Evolutionary conservation across 53 echinoderm and acorn worm species (phyloP), one percentile per base, ranked within the genome.

Genomic region (Holothuria scabra): DNA sequence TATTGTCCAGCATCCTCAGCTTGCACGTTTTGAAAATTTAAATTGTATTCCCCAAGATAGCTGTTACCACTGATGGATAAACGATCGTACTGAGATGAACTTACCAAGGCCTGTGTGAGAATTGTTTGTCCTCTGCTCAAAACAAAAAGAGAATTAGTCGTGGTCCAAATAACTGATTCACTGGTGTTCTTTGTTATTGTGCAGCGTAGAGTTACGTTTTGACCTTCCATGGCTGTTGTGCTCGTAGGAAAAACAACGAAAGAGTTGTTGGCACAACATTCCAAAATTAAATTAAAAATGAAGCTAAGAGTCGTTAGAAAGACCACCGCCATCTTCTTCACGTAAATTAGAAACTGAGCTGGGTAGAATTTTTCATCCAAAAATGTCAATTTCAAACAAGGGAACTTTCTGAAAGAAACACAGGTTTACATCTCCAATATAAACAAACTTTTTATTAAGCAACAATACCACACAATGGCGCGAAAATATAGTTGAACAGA

Each of bases 1-100:
- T 78, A 78, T 25, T 78, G 49, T 4, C 57, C 78, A 3, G 78
- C 57, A 26, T 78, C 78, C 12, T 78, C 78, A 8, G 78, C 25
- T 21, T 78, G 78, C 6, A 78, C 29, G 58, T 78, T 28, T 3
- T 14, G 12, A 32, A 78, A 31, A 26, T 57, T 46, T 32, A 78
- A 58, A 21, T 58, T 78, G 29, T 56, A 78, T 58, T 78, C 78
- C 48, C 78, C 78, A 25, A 30, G 32, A 14, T 56, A 31, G 78
- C 56, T 26, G 28, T 78, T 56, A 9, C 78, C 78, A 25, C 28
- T 57, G 2, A 78, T 78, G 10, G 78, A 78, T 23, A 78, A 32
- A 14, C 78, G 78, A 21, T 29, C 78, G 16, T 56, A 13, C 49
- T 78, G 78, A 5, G 78, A 56, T 49, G 56, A 19, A 78, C 32